Percentiles rank a stretch among this genome's conserved stretches.
Conservation (phyloP, 1,140 invertebrate genomes). For the Bombyx mandarina region DNA sequence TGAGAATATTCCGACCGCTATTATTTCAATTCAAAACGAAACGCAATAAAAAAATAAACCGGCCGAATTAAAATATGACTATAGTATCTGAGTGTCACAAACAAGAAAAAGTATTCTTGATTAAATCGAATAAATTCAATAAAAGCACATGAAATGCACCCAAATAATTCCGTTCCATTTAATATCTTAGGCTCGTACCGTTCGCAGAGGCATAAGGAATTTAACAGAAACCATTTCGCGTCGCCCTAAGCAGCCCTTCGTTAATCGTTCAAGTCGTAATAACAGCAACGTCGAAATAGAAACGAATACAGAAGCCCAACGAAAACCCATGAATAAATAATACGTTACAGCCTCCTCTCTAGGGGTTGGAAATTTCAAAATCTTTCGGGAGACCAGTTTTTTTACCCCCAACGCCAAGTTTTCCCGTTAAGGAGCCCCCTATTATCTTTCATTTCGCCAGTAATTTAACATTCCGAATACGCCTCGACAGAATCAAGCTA, state of each 20-base stretch:
- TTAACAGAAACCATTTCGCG: conserved; percentile 1
- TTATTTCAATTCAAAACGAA: no score
- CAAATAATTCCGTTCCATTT: no score
- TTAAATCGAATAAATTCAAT: no score
- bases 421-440: conserved; percentile 43
- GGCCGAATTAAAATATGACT: no score
- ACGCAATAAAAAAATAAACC: no score
- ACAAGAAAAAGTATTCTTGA: no score
- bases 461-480: conserved; percentile 65
- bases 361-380: conserved; percentile 46
- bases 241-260: not conserved
- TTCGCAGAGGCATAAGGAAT: conserved; percentile 1
- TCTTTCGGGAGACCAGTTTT: conserved; percentile 57
- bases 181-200: no score
- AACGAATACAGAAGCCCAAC: conserved; percentile 16
- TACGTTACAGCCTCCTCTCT: conserved; percentile 38
- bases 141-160: no score
- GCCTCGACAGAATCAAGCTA: conserved; percentile 61
- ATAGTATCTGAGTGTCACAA: no score
- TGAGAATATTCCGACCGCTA: no score
- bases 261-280: conserved; percentile 9
- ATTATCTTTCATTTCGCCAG: conserved; percentile 68
- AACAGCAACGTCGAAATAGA: conserved; percentile 22
- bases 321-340: conserved; percentile 61
- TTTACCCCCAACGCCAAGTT: conserved; percentile 26